Evolutionary conservation across 2,797 vertebrate species (phyloP).

Genomic region (Hipposideros larvatus): DNA sequence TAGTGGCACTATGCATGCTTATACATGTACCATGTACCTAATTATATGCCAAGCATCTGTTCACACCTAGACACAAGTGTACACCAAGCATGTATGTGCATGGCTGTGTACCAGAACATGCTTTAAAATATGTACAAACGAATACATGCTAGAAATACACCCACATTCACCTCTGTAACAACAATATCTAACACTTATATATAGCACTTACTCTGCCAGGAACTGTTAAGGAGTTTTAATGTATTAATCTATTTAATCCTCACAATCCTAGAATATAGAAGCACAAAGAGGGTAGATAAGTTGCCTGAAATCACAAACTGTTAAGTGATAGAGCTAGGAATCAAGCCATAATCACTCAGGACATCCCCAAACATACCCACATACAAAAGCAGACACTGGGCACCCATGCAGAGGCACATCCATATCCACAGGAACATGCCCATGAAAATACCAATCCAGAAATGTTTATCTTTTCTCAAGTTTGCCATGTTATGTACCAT

Average conservation of each 20-base stretch:
- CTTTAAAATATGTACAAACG: slow-evolving; percentile 28
- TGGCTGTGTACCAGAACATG: background rate
- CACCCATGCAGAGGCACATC: background rate
- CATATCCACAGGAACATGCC: background rate
- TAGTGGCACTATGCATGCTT: background rate
- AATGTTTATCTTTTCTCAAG: slow-evolving; percentile 2
- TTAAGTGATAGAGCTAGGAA: background rate
- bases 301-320: slow-evolving; percentile 53
- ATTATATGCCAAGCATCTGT: background rate
- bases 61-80: slow-evolving; percentile 9
- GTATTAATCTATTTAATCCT: slow-evolving; percentile 50
- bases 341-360: background rate
- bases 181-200: background rate
- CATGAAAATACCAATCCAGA: background rate
- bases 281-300: slow-evolving; percentile 8
- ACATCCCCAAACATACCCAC: background rate
- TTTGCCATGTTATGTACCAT: background rate
- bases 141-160: slow-evolving; percentile 22
- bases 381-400: slow-evolving; percentile 12
- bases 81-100: background rate
- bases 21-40: background rate
- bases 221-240: slow-evolving; percentile 27
- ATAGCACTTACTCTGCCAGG: slow-evolving; percentile 23
- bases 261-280: slow-evolving; percentile 41
- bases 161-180: slow-evolving; percentile 8